Conservation (phyloP, 2,113 vertebrate species). For the Phrynosoma platyrhinos region DNA sequence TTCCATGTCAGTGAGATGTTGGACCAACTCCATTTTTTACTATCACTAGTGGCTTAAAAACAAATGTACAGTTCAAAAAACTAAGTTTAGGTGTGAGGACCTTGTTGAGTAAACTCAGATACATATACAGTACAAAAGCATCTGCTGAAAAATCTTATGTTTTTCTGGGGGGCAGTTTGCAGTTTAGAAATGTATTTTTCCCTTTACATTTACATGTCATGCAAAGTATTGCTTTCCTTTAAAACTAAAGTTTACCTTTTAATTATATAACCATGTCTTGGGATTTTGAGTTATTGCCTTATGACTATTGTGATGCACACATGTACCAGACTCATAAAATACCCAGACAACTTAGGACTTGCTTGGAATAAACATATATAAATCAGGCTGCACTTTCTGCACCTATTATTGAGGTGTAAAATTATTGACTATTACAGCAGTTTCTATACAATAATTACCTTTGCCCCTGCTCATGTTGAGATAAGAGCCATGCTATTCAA, state of each 20-base stretch:
- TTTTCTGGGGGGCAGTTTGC: not conserved
- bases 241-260: not conserved
- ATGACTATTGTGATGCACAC: not conserved
- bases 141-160: not conserved
- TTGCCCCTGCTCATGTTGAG: not conserved
- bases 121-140: not conserved
- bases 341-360: not conserved
- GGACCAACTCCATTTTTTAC: no score
- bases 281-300: not conserved
- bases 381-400: not conserved
- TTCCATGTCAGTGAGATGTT: no score
- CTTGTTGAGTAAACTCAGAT: not conserved
- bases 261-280: not conserved
- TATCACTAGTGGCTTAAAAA: no score
- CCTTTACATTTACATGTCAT: not conserved
- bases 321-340: not conserved
- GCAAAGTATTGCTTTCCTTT: not conserved
- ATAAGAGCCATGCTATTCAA: not conserved
- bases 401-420: not conserved
- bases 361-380: not conserved
- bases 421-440: not conserved
- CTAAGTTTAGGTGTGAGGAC: not conserved
- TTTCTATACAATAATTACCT: constrained; percentile 1
- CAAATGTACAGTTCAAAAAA: no score
- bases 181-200: not conserved